Conservation (phyloP, 1,140 invertebrate genomes). For the Brachionus paranguensis region DNA sequence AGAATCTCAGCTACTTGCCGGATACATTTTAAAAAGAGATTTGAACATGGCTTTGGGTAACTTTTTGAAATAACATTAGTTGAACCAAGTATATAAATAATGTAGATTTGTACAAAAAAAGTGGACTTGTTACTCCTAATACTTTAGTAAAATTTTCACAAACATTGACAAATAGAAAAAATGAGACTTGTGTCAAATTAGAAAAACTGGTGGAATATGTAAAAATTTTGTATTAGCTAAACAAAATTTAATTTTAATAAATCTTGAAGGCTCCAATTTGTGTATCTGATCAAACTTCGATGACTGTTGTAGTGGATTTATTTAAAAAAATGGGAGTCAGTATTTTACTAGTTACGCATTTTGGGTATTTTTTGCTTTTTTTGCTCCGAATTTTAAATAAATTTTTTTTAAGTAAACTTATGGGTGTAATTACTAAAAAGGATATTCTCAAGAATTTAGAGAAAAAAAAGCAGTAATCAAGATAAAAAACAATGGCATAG, state of each 20-base stretch:
- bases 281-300: constrained; percentile 96
- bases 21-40: constrained; percentile 16
- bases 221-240: not conserved
- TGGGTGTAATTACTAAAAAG: constrained; percentile 98
- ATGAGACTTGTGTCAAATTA: constrained; percentile 12
- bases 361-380: not conserved
- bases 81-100: not conserved
- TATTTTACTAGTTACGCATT: constrained; percentile 81
- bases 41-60: constrained; percentile 5
- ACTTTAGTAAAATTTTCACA: constrained; percentile 30
- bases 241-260: not conserved
- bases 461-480: not conserved
- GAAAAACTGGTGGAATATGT: constrained; percentile 4
- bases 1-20: constrained; percentile 58
- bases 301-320: constrained; percentile 99
- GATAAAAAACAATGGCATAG: too few species aligned
- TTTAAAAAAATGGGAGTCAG: constrained; percentile 93
- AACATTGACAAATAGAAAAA: constrained; percentile 11
- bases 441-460: constrained; percentile 73
- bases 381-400: not conserved
- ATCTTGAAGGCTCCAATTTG: constrained; percentile 77
- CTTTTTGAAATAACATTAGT: not conserved
- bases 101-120: constrained; percentile 3
- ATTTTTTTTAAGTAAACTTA: constrained; percentile 66
- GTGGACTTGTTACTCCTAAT: not conserved